phyloP scores from a whole-genome alignment of 2,113 vertebrate genomes.

The Chelonoidis abingdonii region DNA sequence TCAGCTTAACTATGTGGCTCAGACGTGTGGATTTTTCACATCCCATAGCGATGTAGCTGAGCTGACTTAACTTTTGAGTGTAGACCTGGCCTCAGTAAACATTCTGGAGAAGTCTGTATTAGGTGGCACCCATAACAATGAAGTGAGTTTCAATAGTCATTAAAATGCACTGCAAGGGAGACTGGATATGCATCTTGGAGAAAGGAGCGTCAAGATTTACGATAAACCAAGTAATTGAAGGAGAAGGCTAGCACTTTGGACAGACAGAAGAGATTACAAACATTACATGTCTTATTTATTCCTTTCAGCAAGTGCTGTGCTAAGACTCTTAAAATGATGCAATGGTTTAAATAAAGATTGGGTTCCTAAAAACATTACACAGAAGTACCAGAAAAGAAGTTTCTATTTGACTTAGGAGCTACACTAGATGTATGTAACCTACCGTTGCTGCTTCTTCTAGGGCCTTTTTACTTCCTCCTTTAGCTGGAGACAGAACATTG shows the following conservation, averaged over 20 bases:
- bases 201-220: not conserved
- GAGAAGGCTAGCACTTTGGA: not conserved
- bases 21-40: not conserved
- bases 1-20: not conserved
- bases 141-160: not conserved
- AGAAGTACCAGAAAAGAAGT: fast-evolving
- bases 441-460: conserved; percentile 76
- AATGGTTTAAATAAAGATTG: fast-evolving
- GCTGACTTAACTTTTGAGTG: not conserved
- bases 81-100: not conserved
- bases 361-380: fast-evolving
- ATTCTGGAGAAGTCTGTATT: not conserved
- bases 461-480: conserved; percentile 67
- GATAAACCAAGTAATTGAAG: not conserved
- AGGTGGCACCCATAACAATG: not conserved
- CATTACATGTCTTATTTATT: not conserved
- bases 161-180: not conserved
- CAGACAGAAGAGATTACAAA: not conserved
- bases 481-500: conserved; percentile 52
- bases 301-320: not conserved
- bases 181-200: not conserved
- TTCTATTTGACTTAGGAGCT: fast-evolving
- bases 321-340: not conserved
- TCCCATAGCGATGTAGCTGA: not conserved
- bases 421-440: not conserved